phyloP scores from a whole-genome alignment of 2,797 vertebrate genomes.

The Alcedo quadribrachys region DNA sequence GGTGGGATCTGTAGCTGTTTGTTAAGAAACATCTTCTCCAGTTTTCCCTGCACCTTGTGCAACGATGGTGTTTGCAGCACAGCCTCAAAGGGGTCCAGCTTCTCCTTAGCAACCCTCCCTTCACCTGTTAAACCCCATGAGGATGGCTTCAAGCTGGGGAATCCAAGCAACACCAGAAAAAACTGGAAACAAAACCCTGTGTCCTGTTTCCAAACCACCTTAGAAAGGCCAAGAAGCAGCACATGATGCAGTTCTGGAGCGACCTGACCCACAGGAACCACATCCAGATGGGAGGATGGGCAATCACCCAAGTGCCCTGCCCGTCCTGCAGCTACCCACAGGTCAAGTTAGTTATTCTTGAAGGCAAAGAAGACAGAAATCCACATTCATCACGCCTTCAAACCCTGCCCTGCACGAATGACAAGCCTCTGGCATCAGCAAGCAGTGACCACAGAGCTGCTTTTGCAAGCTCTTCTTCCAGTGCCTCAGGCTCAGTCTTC shows the following conservation, averaged over 20 bases:
- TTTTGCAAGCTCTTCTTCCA: neutral
- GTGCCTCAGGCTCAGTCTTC: neutral
- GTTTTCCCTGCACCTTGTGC: neutral
- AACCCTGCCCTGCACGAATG: accelerated
- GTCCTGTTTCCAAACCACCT: neutral
- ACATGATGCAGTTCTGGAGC: neutral
- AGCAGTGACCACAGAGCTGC: neutral
- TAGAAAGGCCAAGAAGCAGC: neutral
- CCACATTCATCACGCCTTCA: neutral
- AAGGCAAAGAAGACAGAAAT: neutral
- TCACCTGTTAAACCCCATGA: neutral
- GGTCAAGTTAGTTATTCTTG: neutral
- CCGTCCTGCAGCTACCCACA: neutral
- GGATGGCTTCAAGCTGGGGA: neutral
- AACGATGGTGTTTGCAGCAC: neutral
- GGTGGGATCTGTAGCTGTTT: neutral
- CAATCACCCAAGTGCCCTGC: neutral
- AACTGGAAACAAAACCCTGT: neutral
- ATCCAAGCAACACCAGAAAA: neutral
- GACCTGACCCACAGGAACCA: neutral
- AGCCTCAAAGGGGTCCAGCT: neutral
- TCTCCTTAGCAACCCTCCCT: neutral
- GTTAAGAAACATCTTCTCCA: neutral
- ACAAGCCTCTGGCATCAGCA: neutral
- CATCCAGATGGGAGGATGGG: neutral